Percentiles rank a stretch among this genome's conserved stretches.
phyloP scores from a whole-genome alignment of 2,113 vertebrate species.

The Epinephelus lanceolatus region DNA sequence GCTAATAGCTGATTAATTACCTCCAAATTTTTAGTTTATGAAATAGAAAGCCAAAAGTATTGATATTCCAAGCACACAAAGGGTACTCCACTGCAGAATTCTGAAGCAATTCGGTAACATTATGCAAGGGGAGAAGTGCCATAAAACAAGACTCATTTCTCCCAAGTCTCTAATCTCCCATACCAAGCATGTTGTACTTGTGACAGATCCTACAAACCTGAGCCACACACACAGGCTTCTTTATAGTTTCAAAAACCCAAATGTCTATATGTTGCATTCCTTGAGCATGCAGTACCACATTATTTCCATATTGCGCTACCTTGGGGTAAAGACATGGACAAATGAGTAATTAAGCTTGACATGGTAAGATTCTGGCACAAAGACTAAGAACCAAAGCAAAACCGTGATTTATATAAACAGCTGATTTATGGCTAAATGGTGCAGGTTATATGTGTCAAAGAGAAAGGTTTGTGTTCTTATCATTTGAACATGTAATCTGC shows the following conservation, averaged over 20 bases:
- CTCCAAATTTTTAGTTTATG: not conserved
- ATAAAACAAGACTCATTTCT: not conserved
- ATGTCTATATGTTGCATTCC: conserved; percentile 28
- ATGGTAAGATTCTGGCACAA: conserved; percentile 17
- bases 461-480: conserved; percentile 17
- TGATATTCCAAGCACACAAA: not conserved
- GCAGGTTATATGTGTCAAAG: not conserved
- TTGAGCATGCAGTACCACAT: conserved; percentile 5
- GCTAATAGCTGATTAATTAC: too few relatives aligned
- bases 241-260: conserved; percentile 24
- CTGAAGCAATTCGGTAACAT: conserved; percentile 3
- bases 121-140: not conserved
- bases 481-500: too few relatives aligned
- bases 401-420: conserved; percentile 40
- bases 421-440: conserved; percentile 23
- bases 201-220: conserved; percentile 8
- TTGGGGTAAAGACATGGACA: conserved; percentile 26
- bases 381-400: conserved; percentile 18
- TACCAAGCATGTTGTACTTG: not conserved
- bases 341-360: conserved; percentile 52
- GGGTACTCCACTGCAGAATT: not conserved
- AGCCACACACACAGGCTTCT: conserved; percentile 1
- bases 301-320: conserved; percentile 30
- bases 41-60: not conserved
- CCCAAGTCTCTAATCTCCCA: not conserved